phyloP scores from a whole-genome alignment of 2,113 vertebrate species.

The Eonycteris spelaea region DNA sequence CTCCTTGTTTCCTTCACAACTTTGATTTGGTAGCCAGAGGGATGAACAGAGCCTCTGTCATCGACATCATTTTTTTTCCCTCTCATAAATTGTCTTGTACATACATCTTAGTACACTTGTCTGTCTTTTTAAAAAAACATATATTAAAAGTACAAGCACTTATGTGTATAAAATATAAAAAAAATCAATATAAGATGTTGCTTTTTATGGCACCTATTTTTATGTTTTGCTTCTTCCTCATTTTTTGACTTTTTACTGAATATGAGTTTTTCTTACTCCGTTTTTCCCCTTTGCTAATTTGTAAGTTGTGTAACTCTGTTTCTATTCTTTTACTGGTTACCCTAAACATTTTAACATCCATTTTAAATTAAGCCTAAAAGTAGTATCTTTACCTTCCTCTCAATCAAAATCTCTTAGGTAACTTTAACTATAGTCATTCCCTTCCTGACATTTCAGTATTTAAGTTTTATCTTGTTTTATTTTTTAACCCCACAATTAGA shows the following conservation, averaged over 20 bases:
- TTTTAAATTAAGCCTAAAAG: background rate
- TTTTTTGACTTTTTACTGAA: background rate
- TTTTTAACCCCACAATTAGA: background rate
- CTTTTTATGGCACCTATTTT: background rate
- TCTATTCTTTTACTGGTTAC: background rate
- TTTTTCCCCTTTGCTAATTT: background rate
- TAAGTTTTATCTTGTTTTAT: conserved; percentile 1
- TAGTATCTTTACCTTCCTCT: background rate
- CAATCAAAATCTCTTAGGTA: background rate
- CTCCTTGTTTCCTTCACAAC: too few relatives aligned
- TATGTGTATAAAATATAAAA: background rate
- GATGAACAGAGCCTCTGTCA: too few relatives aligned
- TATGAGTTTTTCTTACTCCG: background rate
- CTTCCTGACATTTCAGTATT: background rate
- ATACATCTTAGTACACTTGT: background rate
- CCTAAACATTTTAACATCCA: background rate
- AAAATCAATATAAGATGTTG: background rate
- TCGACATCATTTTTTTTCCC: too few relatives aligned
- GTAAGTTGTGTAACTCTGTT: background rate
- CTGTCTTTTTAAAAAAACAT: background rate
- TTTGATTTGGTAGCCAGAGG: too few relatives aligned
- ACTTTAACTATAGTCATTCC: background rate
- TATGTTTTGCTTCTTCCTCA: background rate
- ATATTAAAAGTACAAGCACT: background rate
- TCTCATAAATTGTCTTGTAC: background rate